Evolutionary conservation across 1,140 invertebrate species (phyloP).

Genomic region (Drosophila sulfurigaster): DNA sequence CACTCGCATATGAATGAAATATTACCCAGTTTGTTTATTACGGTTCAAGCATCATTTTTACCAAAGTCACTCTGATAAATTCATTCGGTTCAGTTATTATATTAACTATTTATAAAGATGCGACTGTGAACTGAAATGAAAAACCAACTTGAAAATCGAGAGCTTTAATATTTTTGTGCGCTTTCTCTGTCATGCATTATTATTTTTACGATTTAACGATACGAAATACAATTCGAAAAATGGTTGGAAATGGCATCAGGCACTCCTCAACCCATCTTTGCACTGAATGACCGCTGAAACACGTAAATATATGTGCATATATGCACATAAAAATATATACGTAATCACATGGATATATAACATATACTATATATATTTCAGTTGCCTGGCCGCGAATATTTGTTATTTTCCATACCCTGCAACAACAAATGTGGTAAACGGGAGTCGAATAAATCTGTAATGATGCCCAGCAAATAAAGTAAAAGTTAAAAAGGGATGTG

Average conservation of each 20-base stretch:
- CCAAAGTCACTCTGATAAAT: slow-evolving; percentile 16
- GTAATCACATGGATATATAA: background rate
- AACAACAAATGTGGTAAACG: background rate
- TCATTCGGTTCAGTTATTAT: slow-evolving; percentile 3
- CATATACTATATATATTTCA: background rate
- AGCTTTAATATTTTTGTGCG: slow-evolving; percentile 30
- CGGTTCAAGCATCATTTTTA: background rate
- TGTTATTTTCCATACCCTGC: slow-evolving; percentile 4
- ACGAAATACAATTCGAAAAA: slow-evolving; percentile 42
- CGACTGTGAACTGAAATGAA: slow-evolving; percentile 22
- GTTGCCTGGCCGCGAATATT: slow-evolving; percentile 1
- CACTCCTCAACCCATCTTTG: background rate
- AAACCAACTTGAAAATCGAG: slow-evolving; percentile 31
- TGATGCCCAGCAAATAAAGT: background rate
- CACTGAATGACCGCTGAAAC: background rate
- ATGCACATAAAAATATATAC: slow-evolving; percentile 4
- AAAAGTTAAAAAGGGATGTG: too few relatives aligned
- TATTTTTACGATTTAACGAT: slow-evolving; percentile 35
- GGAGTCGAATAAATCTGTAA: background rate
- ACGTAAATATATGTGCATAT: slow-evolving; percentile 27
- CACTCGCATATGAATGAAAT: slow-evolving; percentile 8
- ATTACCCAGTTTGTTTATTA: slow-evolving; percentile 1
- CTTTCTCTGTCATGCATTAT: slow-evolving; percentile 13
- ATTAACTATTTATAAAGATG: background rate
- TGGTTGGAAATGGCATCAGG: slow-evolving; percentile 10